Evolutionary conservation across 2,113 vertebrate species (phyloP), one percentile per base, ranked within the genome.

Genomic region (Microtus ochrogaster): DNA sequence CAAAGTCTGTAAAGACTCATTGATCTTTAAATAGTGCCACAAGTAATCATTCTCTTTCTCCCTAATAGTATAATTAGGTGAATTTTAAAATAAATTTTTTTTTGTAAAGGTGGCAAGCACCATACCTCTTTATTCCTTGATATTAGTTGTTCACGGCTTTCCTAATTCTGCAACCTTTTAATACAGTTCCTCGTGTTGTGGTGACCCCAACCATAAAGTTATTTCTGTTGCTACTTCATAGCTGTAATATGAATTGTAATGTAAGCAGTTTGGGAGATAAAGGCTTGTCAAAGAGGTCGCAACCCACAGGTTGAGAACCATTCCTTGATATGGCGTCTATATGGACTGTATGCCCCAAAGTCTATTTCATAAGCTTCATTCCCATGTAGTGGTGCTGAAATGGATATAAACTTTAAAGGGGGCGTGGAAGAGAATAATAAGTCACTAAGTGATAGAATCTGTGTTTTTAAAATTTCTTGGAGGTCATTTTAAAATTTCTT

Each of bases 21-120:
- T 92, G 66, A 81, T 49, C 49, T 95, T 65, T 39, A n/a, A 83
- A 84, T 68, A 33, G 70, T 94, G 39, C 68, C 55, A 89, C n/a
- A 49, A 49, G 63, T 41, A 81, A 81, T 68, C 26, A 73, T 87
- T 95, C 33, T 73, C 33, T 77, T 36, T 83, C n/a, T 28, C 19
- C 81, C 14, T 73, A 91, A 81, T 28, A 47, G 66, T 68, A 55
- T 52, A 63, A 68, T 86, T 70, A 11, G 52, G 44, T 87, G 83
- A 39, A 81, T 39, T 52, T 52, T 8, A 58, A 58, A 58, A 58
- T 17, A 58, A 58, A 58, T 0, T 91, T 90, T 47, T 88, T 88
- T 61, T 87, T 36, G 17, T 89, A 52, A 90, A 74, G 22, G 1
- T 28, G 90, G 4, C 8, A 73, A 78, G 41, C 12, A 36, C 39